A percentile compares a stretch with the other conserved stretches of the same genome.
These are phyloP conservation scores for Zosterops borbonicus DNA, from an alignment of 2,113 vertebrate species.

Conservation along the genomic window DNA sequence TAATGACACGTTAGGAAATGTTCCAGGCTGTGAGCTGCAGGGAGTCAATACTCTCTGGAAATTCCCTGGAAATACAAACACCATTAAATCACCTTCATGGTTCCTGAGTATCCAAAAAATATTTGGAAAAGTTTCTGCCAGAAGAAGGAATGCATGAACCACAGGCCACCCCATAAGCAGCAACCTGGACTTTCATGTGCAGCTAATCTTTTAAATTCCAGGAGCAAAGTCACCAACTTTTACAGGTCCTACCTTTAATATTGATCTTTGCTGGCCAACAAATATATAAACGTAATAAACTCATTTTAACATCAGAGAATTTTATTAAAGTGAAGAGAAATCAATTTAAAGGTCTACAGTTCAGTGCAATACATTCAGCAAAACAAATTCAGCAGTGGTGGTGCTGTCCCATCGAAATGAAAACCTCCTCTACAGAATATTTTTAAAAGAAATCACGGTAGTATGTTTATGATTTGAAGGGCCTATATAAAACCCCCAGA, in stretches of 20 bases:
- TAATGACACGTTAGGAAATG: background rate
- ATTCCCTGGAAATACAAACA: background rate
- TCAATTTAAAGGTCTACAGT: background rate
- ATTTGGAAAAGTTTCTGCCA: background rate
- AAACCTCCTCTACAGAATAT: background rate
- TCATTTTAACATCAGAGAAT: background rate
- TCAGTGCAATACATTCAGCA: background rate
- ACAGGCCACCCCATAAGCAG: background rate
- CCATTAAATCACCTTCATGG: background rate
- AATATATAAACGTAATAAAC: background rate
- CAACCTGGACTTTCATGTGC: background rate
- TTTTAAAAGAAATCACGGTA: background rate
- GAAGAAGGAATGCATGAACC: background rate
- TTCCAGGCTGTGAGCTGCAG: background rate
- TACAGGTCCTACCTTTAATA: background rate
- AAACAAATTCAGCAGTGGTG: background rate
- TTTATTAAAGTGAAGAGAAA: background rate
- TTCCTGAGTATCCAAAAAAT: background rate
- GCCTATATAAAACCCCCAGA: background rate
- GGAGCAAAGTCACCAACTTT: background rate
- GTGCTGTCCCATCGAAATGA: background rate
- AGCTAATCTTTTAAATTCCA: background rate
- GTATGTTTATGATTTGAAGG: background rate
- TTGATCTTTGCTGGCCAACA: background rate
- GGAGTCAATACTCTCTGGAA: background rate